A percentile compares a stretch with the other conserved stretches of the same genome.
phyloP scores from a whole-genome alignment of 1,140 invertebrate species.

The Mesaphorura yosii region DNA sequence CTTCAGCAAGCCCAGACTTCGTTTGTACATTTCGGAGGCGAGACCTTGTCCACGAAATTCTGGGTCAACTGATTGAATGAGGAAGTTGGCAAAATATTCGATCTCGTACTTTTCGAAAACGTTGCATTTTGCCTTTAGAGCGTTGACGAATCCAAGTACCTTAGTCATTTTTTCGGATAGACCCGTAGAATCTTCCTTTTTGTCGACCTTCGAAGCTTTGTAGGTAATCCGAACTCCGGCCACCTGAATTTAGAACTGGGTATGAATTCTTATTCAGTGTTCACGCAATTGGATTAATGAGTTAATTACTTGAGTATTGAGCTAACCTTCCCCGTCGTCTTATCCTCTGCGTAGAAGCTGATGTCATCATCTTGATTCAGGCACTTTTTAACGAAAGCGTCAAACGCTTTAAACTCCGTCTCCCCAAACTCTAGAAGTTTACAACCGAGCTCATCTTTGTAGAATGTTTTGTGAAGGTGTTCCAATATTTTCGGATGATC shows the following conservation, averaged over 20 bases:
- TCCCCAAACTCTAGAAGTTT: conserved; percentile 4
- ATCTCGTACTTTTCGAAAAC: conserved; percentile 15
- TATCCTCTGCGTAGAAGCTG: conserved; percentile 14
- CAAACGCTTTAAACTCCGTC: conserved; percentile 1
- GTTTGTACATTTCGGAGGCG: conserved; percentile 21
- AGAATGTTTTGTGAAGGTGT: conserved; percentile 14
- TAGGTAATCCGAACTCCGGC: conserved; percentile 12
- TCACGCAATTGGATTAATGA: background rate
- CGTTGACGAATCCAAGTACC: background rate
- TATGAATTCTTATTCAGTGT: too few relatives aligned
- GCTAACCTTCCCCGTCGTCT: conserved; percentile 10
- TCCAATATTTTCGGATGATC: conserved; percentile 7
- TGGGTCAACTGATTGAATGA: conserved; percentile 11
- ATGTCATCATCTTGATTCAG: conserved; percentile 7
- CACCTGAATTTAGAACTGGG: too few relatives aligned
- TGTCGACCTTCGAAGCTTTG: background rate
- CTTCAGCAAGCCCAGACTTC: conserved; percentile 14
- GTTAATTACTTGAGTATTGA: background rate
- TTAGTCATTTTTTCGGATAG: background rate
- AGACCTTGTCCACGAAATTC: conserved; percentile 21
- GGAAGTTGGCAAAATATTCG: conserved; percentile 14
- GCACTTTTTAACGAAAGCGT: background rate
- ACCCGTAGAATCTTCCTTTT: background rate
- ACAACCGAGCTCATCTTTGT: conserved; percentile 11
- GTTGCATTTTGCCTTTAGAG: background rate